Base-by-base conservation (phyloP, 1,140 invertebrate species). In the Platorchestia sp. region DNA sequence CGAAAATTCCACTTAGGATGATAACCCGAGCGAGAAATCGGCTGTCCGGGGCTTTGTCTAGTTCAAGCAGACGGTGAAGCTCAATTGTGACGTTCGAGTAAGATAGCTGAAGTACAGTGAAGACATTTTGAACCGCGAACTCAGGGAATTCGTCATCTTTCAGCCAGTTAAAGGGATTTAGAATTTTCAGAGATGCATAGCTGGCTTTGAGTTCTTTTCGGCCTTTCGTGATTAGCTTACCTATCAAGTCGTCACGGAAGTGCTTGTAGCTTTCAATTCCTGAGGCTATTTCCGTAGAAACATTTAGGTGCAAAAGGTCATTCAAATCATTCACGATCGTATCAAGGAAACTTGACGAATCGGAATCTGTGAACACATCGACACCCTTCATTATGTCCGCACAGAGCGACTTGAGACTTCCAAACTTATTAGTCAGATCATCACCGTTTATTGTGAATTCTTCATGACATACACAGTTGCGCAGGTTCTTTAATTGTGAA, bases 131-230 rank as follows among this genome's bases (percentile, higher is more conserved):
- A 87, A 96, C 91, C 27, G 53, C 45, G 42, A 96, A 45, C 45
- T 95, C 95, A 42, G 95, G 96, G 86, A 96, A 96, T 44, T 95
- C 53, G 36, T 96, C 95, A 95, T 95, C 95, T 89, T 86, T 95
- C 40, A 96, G 86, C 96, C 96, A 96, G 19, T 93, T 96, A 47
- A 95, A 95, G 45, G 96, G 96, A n/a, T 96, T 96, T 7, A 96
- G 95, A 22, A 95, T 95, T 86, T 96, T 95, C 45, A 96, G 53
- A 51, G 95, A 95, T 0, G 53, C 86, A 95, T 96, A 96, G 43
- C 47, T n/a, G 1, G 16, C 27, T 87, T 86, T 95, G 14, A 95
- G 53, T 47, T 96, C 96, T 41, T 86, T n/a, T 36, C 95, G 75
- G 10, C 95, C 95, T 47, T 95, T 40, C 16, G 41, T 95, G 75